Conservation (phyloP, 2,797 vertebrate genomes). For the Xiphorhynchus erythropygius region DNA sequence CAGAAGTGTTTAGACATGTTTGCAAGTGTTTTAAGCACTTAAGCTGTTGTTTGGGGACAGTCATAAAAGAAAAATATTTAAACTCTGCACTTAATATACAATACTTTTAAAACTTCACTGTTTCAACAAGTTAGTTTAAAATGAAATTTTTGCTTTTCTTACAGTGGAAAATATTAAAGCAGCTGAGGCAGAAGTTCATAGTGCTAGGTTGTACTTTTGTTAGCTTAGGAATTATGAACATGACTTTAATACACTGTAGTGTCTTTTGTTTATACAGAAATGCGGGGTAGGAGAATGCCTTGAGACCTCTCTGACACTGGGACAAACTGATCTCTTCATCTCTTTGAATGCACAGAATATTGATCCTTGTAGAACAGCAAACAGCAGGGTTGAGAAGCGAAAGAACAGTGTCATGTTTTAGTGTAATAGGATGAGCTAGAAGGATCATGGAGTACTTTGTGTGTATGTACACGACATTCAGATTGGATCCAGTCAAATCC, state of each 20-base stretch:
- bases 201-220: neutral
- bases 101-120: neutral
- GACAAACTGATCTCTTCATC: neutral
- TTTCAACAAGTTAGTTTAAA: neutral
- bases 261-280: neutral
- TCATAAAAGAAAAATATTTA: neutral
- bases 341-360: neutral
- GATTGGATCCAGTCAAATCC: neutral
- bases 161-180: neutral
- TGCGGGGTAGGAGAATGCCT: neutral
- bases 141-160: neutral
- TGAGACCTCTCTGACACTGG: neutral
- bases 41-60: neutral
- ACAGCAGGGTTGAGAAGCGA: neutral
- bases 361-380: neutral
- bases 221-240: neutral
- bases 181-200: neutral
- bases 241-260: neutral
- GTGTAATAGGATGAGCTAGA: neutral
- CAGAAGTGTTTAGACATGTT: neutral
- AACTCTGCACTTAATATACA: neutral
- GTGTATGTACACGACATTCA: neutral
- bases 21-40: neutral
- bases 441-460: rapidly evolving
- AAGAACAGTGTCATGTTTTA: neutral